Conservation (phyloP, 2,113 vertebrate species). For the Paralichthys olivaceus region DNA sequence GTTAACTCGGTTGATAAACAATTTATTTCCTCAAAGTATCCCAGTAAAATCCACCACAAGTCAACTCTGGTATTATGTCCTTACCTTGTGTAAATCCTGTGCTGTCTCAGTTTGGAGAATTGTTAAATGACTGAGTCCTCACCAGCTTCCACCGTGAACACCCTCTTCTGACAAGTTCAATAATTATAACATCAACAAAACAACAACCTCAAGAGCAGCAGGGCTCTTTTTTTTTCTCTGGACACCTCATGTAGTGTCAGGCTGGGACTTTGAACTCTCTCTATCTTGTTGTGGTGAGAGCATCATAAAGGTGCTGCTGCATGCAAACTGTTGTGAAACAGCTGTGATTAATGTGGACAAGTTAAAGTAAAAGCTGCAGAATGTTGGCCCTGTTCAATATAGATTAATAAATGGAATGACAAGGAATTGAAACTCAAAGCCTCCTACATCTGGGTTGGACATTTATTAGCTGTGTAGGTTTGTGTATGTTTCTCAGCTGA, state of each 20-base stretch:
- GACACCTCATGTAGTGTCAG: conserved; percentile 28
- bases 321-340: conserved; percentile 59
- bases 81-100: conserved; percentile 46
- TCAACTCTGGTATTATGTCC: not conserved
- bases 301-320: conserved; percentile 65
- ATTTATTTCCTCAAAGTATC: not conserved
- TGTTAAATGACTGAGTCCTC: not conserved
- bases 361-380: not conserved
- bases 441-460: no score
- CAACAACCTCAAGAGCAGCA: conserved; percentile 20
- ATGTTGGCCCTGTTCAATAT: not conserved
- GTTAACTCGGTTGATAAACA: not conserved
- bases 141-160: conserved; percentile 2
- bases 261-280: conserved; percentile 73
- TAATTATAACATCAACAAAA: conserved; percentile 16
- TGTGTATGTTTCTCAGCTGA: not conserved
- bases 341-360: conserved; percentile 8
- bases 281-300: conserved; percentile 62
- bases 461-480: no score
- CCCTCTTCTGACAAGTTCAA: not conserved
- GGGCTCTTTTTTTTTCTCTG: not conserved
- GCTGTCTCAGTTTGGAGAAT: not conserved
- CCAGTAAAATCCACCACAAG: not conserved
- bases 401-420: not conserved
- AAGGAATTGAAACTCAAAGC: no score